These are phyloP conservation scores for Reinhardtius hippoglossoides DNA, from an alignment of 2,113 vertebrate species.

Conservation along the genomic window DNA sequence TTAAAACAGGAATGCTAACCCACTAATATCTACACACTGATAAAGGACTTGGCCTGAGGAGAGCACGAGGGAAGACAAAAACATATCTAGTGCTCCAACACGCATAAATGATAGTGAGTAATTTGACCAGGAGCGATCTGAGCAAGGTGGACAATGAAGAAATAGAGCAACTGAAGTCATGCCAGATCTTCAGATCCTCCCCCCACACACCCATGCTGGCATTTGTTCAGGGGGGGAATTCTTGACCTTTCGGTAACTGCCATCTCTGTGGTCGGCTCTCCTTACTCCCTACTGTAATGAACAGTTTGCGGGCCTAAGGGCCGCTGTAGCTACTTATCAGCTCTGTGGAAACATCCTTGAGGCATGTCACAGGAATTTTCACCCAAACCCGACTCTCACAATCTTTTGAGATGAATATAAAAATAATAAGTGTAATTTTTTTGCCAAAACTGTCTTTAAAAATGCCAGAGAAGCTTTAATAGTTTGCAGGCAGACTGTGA, in stretches of 20 bases:
- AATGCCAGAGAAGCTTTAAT: slow-evolving; percentile 8
- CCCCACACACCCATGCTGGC: slow-evolving; percentile 8
- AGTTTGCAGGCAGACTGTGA: slow-evolving; percentile 18
- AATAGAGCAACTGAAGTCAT: slow-evolving; percentile 44
- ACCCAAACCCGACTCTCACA: neutral
- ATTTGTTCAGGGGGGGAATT: slow-evolving; percentile 54
- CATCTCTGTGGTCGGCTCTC: slow-evolving; percentile 41
- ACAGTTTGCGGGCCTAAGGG: slow-evolving; percentile 54
- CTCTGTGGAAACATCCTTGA: slow-evolving; percentile 50
- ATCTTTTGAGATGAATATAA: too few species aligned
- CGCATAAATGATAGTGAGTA: slow-evolving; percentile 44
- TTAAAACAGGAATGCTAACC: slow-evolving; percentile 7
- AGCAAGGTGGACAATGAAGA: slow-evolving; percentile 44
- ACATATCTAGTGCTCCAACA: slow-evolving; percentile 11
- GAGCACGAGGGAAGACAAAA: neutral
- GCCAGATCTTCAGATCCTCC: slow-evolving; percentile 17
- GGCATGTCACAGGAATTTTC: slow-evolving; percentile 13
- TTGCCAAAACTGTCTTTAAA: neutral
- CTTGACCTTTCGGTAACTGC: slow-evolving; percentile 71
- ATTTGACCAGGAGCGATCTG: slow-evolving; percentile 42
- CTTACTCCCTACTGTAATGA: slow-evolving; percentile 59
- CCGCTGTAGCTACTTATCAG: slow-evolving; percentile 57
- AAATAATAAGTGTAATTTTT: too few species aligned
- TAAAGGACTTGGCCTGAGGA: slow-evolving; percentile 28
- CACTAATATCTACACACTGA: slow-evolving; percentile 14